Evolutionary conservation across 2,113 vertebrate species (phyloP).

Genomic region (Callaeas wilsoni): DNA sequence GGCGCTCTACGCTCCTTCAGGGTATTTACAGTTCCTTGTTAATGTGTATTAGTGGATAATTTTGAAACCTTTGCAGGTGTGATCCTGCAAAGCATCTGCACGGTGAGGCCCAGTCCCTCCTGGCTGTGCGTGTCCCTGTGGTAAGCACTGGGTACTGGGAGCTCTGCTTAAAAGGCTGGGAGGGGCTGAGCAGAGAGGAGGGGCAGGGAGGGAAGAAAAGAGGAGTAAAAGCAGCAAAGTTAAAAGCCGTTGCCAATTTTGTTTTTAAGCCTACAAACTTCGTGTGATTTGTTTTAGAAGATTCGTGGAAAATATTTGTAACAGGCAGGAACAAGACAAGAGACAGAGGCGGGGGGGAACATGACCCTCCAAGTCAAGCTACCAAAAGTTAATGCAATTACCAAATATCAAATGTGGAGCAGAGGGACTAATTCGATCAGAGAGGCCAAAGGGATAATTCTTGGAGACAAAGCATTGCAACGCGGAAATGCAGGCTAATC

Average conservation of each 20-base stretch:
- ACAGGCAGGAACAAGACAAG: background rate
- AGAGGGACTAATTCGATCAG: slow-evolving; percentile 62
- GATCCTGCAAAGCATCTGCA: background rate
- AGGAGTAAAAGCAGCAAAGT: background rate
- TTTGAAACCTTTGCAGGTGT: background rate
- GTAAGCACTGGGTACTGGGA: background rate
- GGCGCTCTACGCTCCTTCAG: background rate
- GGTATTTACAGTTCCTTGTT: background rate
- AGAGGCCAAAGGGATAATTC: slow-evolving; percentile 49
- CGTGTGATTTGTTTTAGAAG: background rate
- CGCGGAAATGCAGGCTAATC: slow-evolving; percentile 63
- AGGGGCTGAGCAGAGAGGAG: too few species aligned
- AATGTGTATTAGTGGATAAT: background rate
- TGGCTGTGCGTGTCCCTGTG: background rate
- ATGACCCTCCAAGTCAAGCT: slow-evolving; percentile 2
- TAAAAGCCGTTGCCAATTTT: background rate
- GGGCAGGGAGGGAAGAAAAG: background rate
- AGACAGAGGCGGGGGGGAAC: background rate
- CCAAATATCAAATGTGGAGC: slow-evolving; percentile 48
- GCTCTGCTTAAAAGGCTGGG: background rate
- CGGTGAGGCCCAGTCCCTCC: background rate
- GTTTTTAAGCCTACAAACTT: background rate
- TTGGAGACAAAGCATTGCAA: slow-evolving; percentile 49
- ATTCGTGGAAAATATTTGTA: background rate
- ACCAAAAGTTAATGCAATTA: slow-evolving; percentile 64